A percentile compares a stretch with the other conserved stretches of the same genome.
Conservation (phyloP, 2,888 invertebrate genomes). For the Cantharis nigra region DNA sequence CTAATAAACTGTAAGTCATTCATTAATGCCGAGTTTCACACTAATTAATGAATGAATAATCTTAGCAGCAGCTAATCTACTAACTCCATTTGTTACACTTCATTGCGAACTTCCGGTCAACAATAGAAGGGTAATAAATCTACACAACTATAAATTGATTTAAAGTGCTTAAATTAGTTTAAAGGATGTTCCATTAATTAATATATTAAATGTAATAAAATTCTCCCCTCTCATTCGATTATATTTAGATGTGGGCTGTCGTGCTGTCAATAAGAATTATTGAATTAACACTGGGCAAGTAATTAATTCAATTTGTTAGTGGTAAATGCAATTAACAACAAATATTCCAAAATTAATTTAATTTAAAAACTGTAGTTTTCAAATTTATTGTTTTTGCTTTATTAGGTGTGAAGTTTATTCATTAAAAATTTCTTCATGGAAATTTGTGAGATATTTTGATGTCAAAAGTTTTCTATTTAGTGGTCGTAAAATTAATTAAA, state of each 20-base stretch:
- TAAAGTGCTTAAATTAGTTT: slow-evolving; percentile 22
- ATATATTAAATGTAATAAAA: slow-evolving; percentile 15
- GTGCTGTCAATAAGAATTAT: slow-evolving; percentile 16
- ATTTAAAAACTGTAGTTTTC: not conserved
- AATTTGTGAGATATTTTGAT: not conserved
- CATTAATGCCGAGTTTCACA: not conserved
- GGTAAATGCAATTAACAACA: not conserved
- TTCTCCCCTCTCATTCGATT: slow-evolving; percentile 13
- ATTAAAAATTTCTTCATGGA: not conserved
- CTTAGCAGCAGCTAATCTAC: slow-evolving; percentile 1
- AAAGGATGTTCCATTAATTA: slow-evolving; percentile 17
- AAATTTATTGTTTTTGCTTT: not conserved
- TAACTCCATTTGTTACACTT: slow-evolving; percentile 7
- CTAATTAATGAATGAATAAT: not conserved
- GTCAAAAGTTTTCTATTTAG: not conserved
- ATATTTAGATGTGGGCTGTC: slow-evolving; percentile 14
- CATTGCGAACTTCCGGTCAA: slow-evolving; percentile 18
- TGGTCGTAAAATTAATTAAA: not conserved
- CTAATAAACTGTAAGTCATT: not conserved
- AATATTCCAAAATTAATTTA: not conserved
- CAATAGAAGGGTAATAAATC: slow-evolving; percentile 16
- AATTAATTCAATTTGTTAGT: not conserved
- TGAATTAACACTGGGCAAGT: not conserved
- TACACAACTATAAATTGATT: slow-evolving; percentile 22
- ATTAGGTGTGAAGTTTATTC: not conserved